These are phyloP conservation scores for Odontothrips loti DNA, from an alignment of 2,888 invertebrate genomes.

Conservation along the genomic window DNA sequence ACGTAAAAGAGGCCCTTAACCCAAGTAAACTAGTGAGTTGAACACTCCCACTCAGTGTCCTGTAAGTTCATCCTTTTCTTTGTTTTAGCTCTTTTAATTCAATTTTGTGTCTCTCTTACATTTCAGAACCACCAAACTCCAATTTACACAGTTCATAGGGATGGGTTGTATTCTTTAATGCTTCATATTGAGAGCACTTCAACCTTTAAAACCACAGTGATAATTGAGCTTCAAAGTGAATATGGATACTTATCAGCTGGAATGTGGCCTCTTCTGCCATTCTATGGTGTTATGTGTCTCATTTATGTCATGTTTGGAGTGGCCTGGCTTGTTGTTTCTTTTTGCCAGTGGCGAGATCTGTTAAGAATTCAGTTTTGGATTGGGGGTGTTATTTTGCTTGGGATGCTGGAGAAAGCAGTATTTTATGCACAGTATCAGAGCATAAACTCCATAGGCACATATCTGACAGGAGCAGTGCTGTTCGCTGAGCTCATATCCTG, in stretches of 20 bases:
- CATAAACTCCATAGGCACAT: constrained; percentile 63
- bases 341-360: constrained; percentile 84
- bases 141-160: constrained; percentile 33
- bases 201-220: constrained; percentile 57
- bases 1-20: background rate
- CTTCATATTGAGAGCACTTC: constrained; percentile 42
- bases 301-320: constrained; percentile 79
- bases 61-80: background rate
- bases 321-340: constrained; percentile 77
- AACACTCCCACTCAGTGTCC: background rate
- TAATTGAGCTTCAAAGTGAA: constrained; percentile 68
- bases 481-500: constrained; percentile 89
- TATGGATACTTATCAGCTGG: constrained; percentile 83
- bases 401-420: constrained; percentile 82
- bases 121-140: constrained; percentile 28
- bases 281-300: constrained; percentile 86
- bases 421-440: constrained; percentile 86
- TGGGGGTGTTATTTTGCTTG: constrained; percentile 78
- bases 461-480: constrained; percentile 67
- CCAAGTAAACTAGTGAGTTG: background rate
- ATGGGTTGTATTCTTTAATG: constrained; percentile 34
- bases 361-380: constrained; percentile 95
- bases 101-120: constrained; percentile 12
- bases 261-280: constrained; percentile 83
- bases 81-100: background rate